Evolutionary conservation across 2,797 vertebrate species (phyloP), one percentile per base, ranked within the genome.

Genomic region (Mastacembelus armatus): DNA sequence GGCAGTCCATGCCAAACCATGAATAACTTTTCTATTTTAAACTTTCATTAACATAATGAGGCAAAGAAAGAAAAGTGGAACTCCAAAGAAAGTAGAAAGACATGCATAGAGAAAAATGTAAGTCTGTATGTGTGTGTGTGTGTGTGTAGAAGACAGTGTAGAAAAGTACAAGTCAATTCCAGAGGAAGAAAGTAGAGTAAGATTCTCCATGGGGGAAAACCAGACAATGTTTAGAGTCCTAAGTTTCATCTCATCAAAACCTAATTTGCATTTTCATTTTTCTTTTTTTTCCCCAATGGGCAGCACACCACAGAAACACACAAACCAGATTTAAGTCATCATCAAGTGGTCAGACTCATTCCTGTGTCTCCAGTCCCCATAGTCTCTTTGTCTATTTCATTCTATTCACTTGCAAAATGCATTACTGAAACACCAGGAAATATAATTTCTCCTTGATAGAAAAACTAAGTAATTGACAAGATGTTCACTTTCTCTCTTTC

Each of bases 181-280:
- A 39, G 7, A 50, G 8, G 9, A 29, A 3, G 11, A 52, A 70
- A 42, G 47, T 48, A 51, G 16, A 44, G 60, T 16, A 58, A 40
- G 57, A 18, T 47, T 15, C 16, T 70, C 45, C 26, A 38, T 15
- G 3, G 65, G 58, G 50, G 27, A 15, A 47, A 60, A 44, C 14
- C 12, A 54, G 21, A 57, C 45, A 65, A 26, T 39, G 40, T 65
- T 33, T 60, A 38, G 33, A 51, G 47, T 49, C 35, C 35, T 55
- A 43, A 3, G 12, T 67, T 67, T 65, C 44, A 65, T 63, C 29
- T 65, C 49, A 57, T 76, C 55, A 60, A 74, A 74, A 60, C 4
- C 24, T 48, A 11, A 78, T 82, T 86, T 75, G 66, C 54, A 71
- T 78, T 70, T 81, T 56, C 4, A 39, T 49, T 74, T 47, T 19